phyloP scores from a whole-genome alignment of 2,888 invertebrate species.

The Cheilosia urbana region DNA sequence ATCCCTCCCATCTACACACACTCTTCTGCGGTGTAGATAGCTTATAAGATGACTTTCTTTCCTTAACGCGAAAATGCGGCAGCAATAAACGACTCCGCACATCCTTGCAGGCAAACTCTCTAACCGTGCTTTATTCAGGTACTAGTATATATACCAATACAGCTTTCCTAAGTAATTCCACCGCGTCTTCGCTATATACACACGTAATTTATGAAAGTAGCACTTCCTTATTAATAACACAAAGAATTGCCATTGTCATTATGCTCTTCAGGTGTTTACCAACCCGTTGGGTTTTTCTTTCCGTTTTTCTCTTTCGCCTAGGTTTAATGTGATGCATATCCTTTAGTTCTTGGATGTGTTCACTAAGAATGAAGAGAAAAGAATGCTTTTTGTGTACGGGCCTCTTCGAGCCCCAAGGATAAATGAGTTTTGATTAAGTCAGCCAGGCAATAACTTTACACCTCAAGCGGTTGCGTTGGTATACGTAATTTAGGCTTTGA shows the following conservation, averaged over 20 bases:
- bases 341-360: not conserved
- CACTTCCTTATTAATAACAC: slow-evolving; percentile 75
- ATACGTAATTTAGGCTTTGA: slow-evolving; percentile 55
- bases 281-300: slow-evolving; percentile 41
- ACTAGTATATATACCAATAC: not conserved
- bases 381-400: slow-evolving; percentile 26
- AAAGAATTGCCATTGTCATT: slow-evolving; percentile 73
- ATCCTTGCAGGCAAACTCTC: not conserved
- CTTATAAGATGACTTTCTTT: slow-evolving; percentile 43
- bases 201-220: slow-evolving; percentile 69
- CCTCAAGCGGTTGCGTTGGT: slow-evolving; percentile 42
- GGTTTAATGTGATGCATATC: not conserved
- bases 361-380: slow-evolving; percentile 7
- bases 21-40: slow-evolving; percentile 9
- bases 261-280: slow-evolving; percentile 67
- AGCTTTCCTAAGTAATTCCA: slow-evolving; percentile 39
- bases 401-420: slow-evolving; percentile 34
- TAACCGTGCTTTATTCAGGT: slow-evolving; percentile 26
- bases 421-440: slow-evolving; percentile 62
- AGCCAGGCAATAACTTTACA: slow-evolving; percentile 45
- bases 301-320: slow-evolving; percentile 5
- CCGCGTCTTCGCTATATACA: slow-evolving; percentile 39
- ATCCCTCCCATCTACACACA: slow-evolving; percentile 31
- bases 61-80: slow-evolving; percentile 35
- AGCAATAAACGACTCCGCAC: slow-evolving; percentile 44